Base-by-base conservation (phyloP, 2,113 vertebrate species). In the Xiphophorus hellerii region DNA sequence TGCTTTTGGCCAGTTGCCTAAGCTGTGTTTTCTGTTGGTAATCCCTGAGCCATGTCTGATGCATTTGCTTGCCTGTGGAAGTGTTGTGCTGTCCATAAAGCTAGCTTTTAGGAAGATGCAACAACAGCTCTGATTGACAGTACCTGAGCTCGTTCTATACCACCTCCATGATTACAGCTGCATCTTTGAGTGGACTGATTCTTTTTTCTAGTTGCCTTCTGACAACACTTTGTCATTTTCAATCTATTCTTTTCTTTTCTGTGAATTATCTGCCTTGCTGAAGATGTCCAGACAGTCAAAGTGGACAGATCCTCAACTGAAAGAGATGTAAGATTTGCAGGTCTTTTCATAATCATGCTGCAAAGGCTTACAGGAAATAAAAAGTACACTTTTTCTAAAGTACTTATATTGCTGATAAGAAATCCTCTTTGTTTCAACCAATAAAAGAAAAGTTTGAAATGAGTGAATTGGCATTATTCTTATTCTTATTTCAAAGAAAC, bases 61-160 rank as follows among this genome's bases (percentile, higher is more conserved):
- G 51, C 51, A n/a, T 2, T 20, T 15, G n/a, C 12, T 8, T 8
- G 7, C 20, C 69, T 62, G 33, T 28, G 5, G 29, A 69, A 25
- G 68, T 14, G 33, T n/a, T 54, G 29, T 14, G 35, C 27, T 39
- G n/a, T 42, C 27, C 15, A 9, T 42, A 31, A 28, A 62, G 58
- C 39, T 58, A 62, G 3, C 17, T 72, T 70, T 27, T 25, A 13
- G 42, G 37, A 62, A 28, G 70, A 62, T 27, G 20, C 51, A 33
- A 37, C 20, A 5, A 35, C 28, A 12, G 54, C 69, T 71, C 70
- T 71, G 69, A 71, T 71, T 71, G 28, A 2, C 39, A 11, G 7
- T 28, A 13, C 10, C 58, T 13, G 35, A 37, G 25, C 15, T 62
- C 27, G n/a, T 28, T 60, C 27, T 27, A 35, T 28, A 29, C 28